Evolutionary conservation across 1,140 invertebrate species (phyloP), one percentile per base, ranked within the genome.

Genomic region (Tetragnatha versicolor): DNA sequence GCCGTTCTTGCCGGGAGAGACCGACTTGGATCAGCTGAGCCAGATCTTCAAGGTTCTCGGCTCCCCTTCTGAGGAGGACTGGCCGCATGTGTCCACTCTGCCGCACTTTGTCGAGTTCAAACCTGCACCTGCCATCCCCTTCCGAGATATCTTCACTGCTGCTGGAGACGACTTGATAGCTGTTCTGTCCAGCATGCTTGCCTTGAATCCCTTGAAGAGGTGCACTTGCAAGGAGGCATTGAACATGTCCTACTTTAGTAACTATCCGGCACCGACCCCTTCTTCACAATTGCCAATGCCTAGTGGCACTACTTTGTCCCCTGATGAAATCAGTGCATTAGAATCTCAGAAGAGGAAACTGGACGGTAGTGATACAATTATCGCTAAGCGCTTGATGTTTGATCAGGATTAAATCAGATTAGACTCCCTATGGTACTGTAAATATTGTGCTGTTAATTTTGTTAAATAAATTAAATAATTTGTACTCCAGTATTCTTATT

Each of bases 31-130:
- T 88, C 98, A 99, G 84, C 86, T 99, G 1, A 93, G 93, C 0
- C 93, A 92, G 85, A 99, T 99, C 83, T 99, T 98, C 86, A 92
- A 94, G 87, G 93, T 91, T 39, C 82, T 93, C 5, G 98, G 98
- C 35, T 97, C 95, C 60, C 97, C 98, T 2, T 93, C 89, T 22
- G 94, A 98, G 84, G 91, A 94, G 81, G 93, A 90, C 72, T 99
- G 98, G 98, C 93, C 94, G 2, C 90, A 93, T 70, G 89, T 98
- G 85, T 92, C 89, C 58, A 89, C 88, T 73, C 87, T 99, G 17
- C 92, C 94, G 39, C 96, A 98, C 87, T 99, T 92, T 85, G 92
- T 99, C 45, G 90, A 93, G 83, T 98, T 98, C 85, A 98, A 97
- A 84, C 88, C 90, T 3, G 47, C 27, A 82, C 91, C 92, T 7